These are phyloP conservation scores for Phenganax marumi DNA, from an alignment of 92 coral and sea anemone genomes.

Conservation along the genomic window DNA sequence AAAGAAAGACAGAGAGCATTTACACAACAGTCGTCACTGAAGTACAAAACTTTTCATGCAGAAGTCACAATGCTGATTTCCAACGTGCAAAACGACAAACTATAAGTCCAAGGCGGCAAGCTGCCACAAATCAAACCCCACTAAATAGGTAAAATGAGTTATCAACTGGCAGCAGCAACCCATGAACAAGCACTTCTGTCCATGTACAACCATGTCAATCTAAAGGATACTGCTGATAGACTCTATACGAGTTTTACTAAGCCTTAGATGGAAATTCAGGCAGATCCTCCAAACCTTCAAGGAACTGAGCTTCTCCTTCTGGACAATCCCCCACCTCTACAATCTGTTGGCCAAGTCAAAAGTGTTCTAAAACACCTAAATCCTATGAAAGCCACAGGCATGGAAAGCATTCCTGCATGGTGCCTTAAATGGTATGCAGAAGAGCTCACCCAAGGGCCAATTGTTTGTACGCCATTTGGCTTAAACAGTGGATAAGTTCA, in stretches of 20 bases:
- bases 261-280: not conserved
- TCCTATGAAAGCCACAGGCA: not conserved
- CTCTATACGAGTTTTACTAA: no score
- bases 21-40: no score
- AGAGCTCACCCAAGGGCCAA: not conserved
- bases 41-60: not conserved
- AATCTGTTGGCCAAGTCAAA: not conserved
- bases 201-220: no score
- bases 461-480: no score
- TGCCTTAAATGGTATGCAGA: not conserved
- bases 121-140: conserved; percentile 48
- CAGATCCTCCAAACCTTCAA: not conserved
- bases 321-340: not conserved
- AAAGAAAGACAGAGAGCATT: no score
- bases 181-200: no score
- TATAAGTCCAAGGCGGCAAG: not conserved
- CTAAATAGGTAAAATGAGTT: conserved; percentile 70
- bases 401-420: not conserved
- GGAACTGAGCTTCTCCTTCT: not conserved
- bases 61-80: not conserved
- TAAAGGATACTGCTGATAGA: no score
- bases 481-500: no score
- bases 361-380: not conserved
- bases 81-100: not conserved
- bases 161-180: conserved; percentile 67